These are phyloP conservation scores for Prunella strophiata DNA, from an alignment of 2,797 vertebrate genomes.

Conservation along the genomic window DNA sequence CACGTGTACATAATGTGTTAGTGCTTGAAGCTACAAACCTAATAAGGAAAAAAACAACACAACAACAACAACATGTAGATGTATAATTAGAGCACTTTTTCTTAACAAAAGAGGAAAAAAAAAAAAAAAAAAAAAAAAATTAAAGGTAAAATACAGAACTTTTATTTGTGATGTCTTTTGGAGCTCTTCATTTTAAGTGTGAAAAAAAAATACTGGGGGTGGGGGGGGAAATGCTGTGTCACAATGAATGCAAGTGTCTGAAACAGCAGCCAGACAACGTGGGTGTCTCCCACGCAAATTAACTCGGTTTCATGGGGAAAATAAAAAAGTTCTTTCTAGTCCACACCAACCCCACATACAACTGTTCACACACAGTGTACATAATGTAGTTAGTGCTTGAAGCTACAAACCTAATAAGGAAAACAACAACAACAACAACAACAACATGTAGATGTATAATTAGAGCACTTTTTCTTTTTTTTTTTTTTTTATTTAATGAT, in stretches of 20 bases:
- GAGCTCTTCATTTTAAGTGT: slow-evolving; percentile 10
- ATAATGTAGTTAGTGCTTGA: slow-evolving; percentile 84
- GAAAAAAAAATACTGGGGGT: not conserved
- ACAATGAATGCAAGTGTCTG: not conserved
- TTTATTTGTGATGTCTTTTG: slow-evolving; percentile 23
- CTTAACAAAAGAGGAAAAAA: no score
- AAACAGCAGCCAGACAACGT: not conserved
- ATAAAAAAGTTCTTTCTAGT: not conserved
- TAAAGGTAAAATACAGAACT: not conserved
- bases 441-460: slow-evolving; percentile 75
- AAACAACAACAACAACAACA: not conserved
- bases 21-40: slow-evolving; percentile 79
- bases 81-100: slow-evolving; percentile 77
- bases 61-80: slow-evolving; percentile 54
- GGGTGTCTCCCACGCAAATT: not conserved
- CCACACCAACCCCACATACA: not conserved
- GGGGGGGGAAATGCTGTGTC: not conserved
- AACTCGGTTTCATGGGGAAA: not conserved
- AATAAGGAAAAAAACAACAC: slow-evolving; percentile 7
- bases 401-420: slow-evolving; percentile 72
- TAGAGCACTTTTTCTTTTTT: slow-evolving; percentile 61
- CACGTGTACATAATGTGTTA: slow-evolving; percentile 82
- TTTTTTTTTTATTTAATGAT: not conserved
- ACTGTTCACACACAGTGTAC: slow-evolving; percentile 75
- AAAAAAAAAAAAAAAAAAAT: not conserved